Conservation (phyloP, 2,797 vertebrate species). For the Crax fasciolata region DNA sequence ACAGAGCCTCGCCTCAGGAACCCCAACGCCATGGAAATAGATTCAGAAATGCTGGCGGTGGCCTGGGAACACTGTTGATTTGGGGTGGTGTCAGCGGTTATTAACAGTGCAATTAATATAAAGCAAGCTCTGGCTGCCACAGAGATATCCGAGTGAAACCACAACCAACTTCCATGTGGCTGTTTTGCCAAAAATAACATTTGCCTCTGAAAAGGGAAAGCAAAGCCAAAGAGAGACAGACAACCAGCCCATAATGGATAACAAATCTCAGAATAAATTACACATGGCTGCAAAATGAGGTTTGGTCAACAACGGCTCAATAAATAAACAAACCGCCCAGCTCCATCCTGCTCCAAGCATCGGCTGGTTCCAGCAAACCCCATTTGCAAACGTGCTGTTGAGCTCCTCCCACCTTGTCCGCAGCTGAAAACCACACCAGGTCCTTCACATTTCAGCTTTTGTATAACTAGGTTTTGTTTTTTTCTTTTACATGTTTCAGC, state of each 20-base stretch:
- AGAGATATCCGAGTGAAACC: slow-evolving; percentile 13
- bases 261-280: background rate
- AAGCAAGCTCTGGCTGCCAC: slow-evolving; percentile 19
- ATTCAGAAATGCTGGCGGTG: background rate
- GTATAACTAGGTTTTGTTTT: background rate
- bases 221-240: background rate
- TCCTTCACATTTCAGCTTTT: background rate
- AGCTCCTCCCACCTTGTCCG: background rate
- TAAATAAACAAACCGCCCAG: background rate
- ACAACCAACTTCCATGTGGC: background rate
- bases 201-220: background rate
- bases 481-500: background rate
- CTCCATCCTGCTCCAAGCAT: background rate
- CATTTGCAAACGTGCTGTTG: fast-evolving
- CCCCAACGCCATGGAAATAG: background rate
- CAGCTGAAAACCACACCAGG: background rate
- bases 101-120: background rate
- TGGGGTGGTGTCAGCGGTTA: background rate
- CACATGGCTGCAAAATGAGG: background rate
- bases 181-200: slow-evolving; percentile 6
- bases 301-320: slow-evolving; percentile 40
- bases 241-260: background rate
- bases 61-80: background rate
- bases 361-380: background rate
- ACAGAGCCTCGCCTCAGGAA: background rate